Evolutionary conservation across 2,888 invertebrate species (phyloP), one percentile per base, ranked within the genome.

Genomic region (Andrena chrysosceles): DNA sequence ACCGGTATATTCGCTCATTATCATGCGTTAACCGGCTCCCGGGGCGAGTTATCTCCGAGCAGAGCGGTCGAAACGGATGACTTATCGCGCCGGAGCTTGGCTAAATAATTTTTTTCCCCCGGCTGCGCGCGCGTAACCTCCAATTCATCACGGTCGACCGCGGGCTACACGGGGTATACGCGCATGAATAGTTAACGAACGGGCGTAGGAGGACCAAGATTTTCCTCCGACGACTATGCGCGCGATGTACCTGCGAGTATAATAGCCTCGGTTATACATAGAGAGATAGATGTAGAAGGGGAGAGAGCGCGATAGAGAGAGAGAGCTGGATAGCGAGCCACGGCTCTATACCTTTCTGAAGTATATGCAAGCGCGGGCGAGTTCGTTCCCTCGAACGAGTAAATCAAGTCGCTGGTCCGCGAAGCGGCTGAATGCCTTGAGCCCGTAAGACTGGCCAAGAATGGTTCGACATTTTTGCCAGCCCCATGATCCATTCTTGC

Each of bases 341-440:
- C 52, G 59, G 59, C 69, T 56, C 75, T 79, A 66, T 81, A 73
- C 78, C 85, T 83, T 81, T 33, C 75, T 70, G 69, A 80, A 77
- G 81, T 72, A 69, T 67, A 70, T 74, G 76, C 64, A 83, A 84
- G 84, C 29, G 84, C 86, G 86, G 79, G 81, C 87, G 85, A 87
- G 89, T 89, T 88, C 82, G 83, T 89, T 89, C 87, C 85, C 87
- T 89, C 88, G 85, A 85, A 88, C 87, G 89, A 89, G 88, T 89
- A 89, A 89, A 89, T 89, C 89, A 88, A 89, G 83, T 83, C 88
- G 86, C 85, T 79, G 86, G 80, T 75, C 77, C 85, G 87, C 88
- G 84, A 88, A 82, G 83, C 81, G 85, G 66, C 80, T 87, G 83
- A 89, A 89, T 89, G 83, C 87, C 82, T 78, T 70, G 59, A 74